Percentiles rank a stretch among this genome's conserved stretches.
phyloP scores from a whole-genome alignment of 1,140 invertebrate genomes.

The Drosophila baimaii region DNA sequence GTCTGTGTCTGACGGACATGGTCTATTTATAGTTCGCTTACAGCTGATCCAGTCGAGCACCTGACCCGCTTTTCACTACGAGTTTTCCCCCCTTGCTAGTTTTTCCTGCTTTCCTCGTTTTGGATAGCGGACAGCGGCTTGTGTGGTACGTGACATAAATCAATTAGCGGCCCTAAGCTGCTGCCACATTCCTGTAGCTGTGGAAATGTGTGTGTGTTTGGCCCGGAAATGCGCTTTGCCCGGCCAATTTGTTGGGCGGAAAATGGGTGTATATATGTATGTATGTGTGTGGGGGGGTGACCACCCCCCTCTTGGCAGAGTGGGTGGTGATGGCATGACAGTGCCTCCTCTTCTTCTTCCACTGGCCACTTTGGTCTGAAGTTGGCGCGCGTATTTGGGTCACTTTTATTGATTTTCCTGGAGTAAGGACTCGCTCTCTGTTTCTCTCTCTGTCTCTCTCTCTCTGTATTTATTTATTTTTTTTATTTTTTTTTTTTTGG shows the following conservation, averaged over 20 bases:
- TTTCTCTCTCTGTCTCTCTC: background rate
- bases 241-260: slow-evolving; percentile 37
- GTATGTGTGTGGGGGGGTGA: background rate
- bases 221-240: slow-evolving; percentile 72
- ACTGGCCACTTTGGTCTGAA: slow-evolving; percentile 50
- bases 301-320: no score
- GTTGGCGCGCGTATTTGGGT: slow-evolving; percentile 79
- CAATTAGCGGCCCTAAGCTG: slow-evolving; percentile 78
- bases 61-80: slow-evolving; percentile 3
- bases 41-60: slow-evolving; percentile 36
- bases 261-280: background rate
- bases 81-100: slow-evolving; percentile 3
- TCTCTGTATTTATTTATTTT: slow-evolving; percentile 18
- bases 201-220: slow-evolving; percentile 12
- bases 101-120: background rate
- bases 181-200: slow-evolving; percentile 42
- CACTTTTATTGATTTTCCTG: slow-evolving; percentile 78
- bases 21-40: slow-evolving; percentile 54
- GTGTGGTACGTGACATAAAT: slow-evolving; percentile 82
- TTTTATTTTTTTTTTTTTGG: slow-evolving; percentile 2
- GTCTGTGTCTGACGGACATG: slow-evolving; percentile 39
- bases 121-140: background rate
- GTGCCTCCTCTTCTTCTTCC: slow-evolving; percentile 31
- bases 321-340: slow-evolving; percentile 22
- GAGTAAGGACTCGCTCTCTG: slow-evolving; percentile 15